Base-by-base conservation (phyloP, 1,140 invertebrate species). In the Phthorimaea operculella region DNA sequence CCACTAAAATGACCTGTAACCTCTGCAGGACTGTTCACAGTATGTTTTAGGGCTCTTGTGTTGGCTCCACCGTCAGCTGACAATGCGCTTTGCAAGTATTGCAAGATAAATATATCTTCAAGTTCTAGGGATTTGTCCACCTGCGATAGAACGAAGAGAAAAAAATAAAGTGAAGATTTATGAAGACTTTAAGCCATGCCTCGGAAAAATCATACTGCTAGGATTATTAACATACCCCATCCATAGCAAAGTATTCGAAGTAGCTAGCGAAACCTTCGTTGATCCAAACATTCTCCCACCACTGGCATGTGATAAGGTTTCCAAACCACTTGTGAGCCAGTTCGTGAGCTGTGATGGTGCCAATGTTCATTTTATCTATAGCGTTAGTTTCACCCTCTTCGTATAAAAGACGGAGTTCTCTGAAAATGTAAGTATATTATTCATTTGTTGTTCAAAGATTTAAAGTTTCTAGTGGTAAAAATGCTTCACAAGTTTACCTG, bases 251-350 rank as follows among this genome's bases (percentile, higher is more conserved):
- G 66, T 92, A 92, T 64, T 91, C 88, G 67, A 93, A 90, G 72
- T 91, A 95, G 58, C 89, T 90, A 12, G 93, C 92, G 60, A 96
- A 95, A 15, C 93, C 94, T 72, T 96, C 94, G 67, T 93, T 95
- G 7, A 96, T 86, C 94, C 94, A 96, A 0, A 87, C 73, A 21
- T 86, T 88, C 51, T 84, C 74, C 87, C 87, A 88, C 87, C 87
- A 88, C 47, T 79, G 73, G 11, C 82, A 83, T 0, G 87, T 88
- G 14, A 89, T 87, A 0, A 88, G 70, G 57, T 89, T 88, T 4
- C 88, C 88, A 58, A 88, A 88, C 87, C 87, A 89, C 51, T 86
- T 81, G 61, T 88, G 86, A 5, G 89, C 89, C 8, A 88, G 74
- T 58, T 87, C 87, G 52, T 87, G 86, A 4, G 86, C 77, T n/a